phyloP scores from a whole-genome alignment of 2,888 invertebrate genomes.

The Thymelicus lineola region DNA sequence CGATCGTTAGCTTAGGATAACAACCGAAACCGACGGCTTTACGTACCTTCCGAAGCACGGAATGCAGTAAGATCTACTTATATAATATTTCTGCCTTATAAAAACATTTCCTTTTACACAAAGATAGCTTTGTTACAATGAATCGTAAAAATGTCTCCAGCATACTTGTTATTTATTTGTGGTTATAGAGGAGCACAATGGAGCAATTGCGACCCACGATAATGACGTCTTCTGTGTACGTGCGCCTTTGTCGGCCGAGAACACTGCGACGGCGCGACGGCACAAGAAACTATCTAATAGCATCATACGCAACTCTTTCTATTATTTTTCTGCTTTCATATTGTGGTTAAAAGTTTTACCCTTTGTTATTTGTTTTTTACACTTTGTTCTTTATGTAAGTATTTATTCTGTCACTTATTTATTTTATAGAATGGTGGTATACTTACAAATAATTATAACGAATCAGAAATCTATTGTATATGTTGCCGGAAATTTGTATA shows the following conservation, averaged over 20 bases:
- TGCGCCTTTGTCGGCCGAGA: slow-evolving; percentile 34
- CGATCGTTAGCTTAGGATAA: no score
- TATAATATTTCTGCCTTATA: neutral
- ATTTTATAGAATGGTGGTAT: no score
- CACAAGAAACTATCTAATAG: slow-evolving; percentile 4
- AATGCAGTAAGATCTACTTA: neutral
- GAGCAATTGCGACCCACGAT: slow-evolving; percentile 12
- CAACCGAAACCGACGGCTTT: no score
- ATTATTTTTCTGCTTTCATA: neutral
- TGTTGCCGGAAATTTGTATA: no score
- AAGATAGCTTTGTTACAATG: slow-evolving; percentile 8
- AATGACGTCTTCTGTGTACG: slow-evolving; percentile 24
- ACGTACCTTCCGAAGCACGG: no score
- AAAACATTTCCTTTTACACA: slow-evolving; percentile 2
- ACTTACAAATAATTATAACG: no score
- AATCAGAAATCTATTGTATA: no score
- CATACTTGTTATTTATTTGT: slow-evolving; percentile 15
- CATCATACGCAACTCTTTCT: slow-evolving; percentile 7
- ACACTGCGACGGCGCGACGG: slow-evolving; percentile 1
- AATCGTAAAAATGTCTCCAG: slow-evolving; percentile 11
- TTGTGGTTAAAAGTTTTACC: neutral
- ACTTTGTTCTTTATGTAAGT: no score
- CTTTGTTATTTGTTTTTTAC: no score
- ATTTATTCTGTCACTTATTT: no score
- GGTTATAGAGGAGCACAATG: slow-evolving; percentile 9